Base-by-base conservation (phyloP, 2,888 invertebrate species). In the Drosophila anomalata region DNA sequence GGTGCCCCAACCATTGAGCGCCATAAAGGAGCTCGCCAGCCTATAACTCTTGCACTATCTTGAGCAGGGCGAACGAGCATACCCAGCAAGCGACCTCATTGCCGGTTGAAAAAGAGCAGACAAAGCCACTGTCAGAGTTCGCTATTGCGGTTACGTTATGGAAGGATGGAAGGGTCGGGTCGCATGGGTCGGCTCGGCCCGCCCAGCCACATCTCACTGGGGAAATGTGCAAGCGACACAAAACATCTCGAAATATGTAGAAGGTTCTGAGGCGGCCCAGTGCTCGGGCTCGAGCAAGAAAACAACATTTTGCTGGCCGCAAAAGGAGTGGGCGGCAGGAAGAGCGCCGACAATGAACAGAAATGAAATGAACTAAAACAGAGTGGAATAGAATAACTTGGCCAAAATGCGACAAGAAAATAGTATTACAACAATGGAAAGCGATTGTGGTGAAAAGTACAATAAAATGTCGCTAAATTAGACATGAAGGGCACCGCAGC, bases 401-500 rank as follows among this genome's bases (percentile, higher is more conserved):
- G 78, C 89, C 88, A 65, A 88, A 82, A 88, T 87, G 82, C 85
- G 89, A 83, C 87, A 83, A 83, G 82, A 87, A 83, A 83, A 83
- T 84, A 88, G 82, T 83, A 88, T 88, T 83, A 88, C 87, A 83
- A 83, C 82, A 83, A 87, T 83, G 89, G 82, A 88, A 87, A 83
- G 87, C 89, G 89, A 83, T 83, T 83, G 82, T 72, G 89, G 89
- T 69, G 83, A 79, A 88, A 89, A 89, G 75, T 82, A 85, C 89
- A 85, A 83, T 85, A 85, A 89, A 89, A 89, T 90, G 91, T 90
- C 89, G 87, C 90, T 86, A 89, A 90, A 90, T 89, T 89, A 90
- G 90, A 90, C 90, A 89, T 88, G 90, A 84, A 89, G 89, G 79
- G 83, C 89, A 88, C 90, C 90, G 75, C 91, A 90, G 29, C 9